Evolutionary conservation across 2,113 vertebrate genomes (phyloP).

Genomic region (Megalops atlanticus): DNA sequence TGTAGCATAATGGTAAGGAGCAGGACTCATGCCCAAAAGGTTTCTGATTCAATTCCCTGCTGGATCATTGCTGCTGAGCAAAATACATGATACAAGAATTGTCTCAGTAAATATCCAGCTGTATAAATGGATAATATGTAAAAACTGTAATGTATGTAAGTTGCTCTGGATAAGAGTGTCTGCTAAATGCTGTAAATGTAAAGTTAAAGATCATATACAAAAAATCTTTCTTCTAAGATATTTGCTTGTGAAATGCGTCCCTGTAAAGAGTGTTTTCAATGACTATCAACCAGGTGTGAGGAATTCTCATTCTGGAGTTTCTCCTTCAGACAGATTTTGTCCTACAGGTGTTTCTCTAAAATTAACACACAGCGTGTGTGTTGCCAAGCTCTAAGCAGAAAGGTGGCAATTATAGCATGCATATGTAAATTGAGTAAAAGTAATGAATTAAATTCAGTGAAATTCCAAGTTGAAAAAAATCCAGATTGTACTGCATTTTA

Average conservation of each 20-base stretch:
- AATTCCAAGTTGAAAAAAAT: not conserved
- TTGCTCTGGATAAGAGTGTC: too few relatives aligned
- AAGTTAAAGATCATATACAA: too few relatives aligned
- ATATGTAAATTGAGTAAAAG: not conserved
- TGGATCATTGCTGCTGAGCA: too few relatives aligned
- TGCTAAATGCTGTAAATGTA: too few relatives aligned
- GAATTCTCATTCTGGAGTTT: not conserved
- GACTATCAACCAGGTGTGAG: not conserved
- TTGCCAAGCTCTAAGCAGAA: not conserved
- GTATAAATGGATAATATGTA: too few relatives aligned
- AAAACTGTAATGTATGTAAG: too few relatives aligned
- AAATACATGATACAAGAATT: too few relatives aligned
- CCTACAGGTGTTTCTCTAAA: not conserved
- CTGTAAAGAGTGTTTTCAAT: not conserved
- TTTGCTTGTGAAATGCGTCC: not conserved
- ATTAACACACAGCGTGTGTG: not conserved
- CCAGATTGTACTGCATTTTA: not conserved
- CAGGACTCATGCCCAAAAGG: too few relatives aligned
- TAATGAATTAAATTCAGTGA: not conserved
- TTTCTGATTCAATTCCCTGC: too few relatives aligned
- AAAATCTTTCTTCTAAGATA: not conserved
- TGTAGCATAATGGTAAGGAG: too few relatives aligned
- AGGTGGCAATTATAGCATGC: not conserved
- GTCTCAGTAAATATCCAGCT: too few relatives aligned
- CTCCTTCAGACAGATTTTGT: not conserved